These are phyloP conservation scores for Xestia xanthographa DNA, from an alignment of 2,888 invertebrate genomes.

Conservation along the genomic window DNA sequence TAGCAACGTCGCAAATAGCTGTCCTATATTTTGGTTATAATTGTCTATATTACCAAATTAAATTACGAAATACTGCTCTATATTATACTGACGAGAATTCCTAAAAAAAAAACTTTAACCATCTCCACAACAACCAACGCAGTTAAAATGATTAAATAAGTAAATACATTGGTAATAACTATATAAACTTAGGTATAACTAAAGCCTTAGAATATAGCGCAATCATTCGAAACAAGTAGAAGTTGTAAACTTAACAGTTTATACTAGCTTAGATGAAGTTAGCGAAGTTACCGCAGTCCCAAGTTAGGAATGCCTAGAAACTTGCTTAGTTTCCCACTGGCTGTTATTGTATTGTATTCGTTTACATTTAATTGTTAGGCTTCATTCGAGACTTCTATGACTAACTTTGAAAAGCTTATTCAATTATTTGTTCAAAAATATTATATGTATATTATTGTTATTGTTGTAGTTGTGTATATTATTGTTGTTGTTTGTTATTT, in stretches of 20 bases:
- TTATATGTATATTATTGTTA: too few relatives aligned
- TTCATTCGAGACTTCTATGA: background rate
- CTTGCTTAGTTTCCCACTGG: background rate
- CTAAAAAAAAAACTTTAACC: background rate
- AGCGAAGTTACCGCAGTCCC: background rate
- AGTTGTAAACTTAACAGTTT: constrained; percentile 23
- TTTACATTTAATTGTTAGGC: constrained; percentile 4
- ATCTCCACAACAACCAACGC: background rate
- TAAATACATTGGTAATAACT: background rate
- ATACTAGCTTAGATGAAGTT: constrained; percentile 12
- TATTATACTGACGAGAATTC: background rate
- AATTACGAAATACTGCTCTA: background rate
- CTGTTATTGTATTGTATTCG: background rate
- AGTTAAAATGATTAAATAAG: too few relatives aligned
- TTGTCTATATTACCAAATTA: background rate
- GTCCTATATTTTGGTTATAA: background rate
- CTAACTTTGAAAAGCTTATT: background rate
- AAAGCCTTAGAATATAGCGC: background rate
- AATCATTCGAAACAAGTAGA: constrained; percentile 25
- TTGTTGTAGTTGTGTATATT: too few relatives aligned
- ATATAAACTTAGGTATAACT: background rate
- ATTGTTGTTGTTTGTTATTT: too few relatives aligned
- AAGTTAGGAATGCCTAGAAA: constrained; percentile 14
- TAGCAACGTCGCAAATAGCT: too few relatives aligned
- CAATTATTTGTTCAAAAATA: too few relatives aligned